Conservation (phyloP, 2,113 vertebrate species). For the Leptocoma aspasia region DNA sequence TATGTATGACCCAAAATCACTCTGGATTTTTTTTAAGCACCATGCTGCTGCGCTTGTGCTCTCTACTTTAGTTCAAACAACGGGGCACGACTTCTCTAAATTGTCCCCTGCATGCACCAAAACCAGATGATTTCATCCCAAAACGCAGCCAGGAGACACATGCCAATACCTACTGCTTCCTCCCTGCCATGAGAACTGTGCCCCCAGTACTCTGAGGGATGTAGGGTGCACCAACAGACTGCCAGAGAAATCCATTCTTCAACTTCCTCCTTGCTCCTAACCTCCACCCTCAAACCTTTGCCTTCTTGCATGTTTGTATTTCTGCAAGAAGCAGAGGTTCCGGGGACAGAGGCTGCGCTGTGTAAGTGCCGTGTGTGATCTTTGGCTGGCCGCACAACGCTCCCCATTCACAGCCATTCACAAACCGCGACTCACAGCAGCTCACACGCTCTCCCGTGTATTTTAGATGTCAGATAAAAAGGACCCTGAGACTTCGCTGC, state of each 20-base stretch:
- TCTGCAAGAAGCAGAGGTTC: background rate
- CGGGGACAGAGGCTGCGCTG: conserved; percentile 14
- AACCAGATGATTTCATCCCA: background rate
- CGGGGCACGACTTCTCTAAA: background rate
- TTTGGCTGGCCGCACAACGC: conserved; percentile 4
- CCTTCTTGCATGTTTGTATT: background rate
- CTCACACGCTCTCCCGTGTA: background rate
- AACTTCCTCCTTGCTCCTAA: background rate
- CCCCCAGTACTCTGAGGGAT: background rate
- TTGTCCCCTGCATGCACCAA: background rate
- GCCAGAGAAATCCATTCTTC: background rate
- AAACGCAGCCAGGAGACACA: background rate
- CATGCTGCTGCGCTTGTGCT: background rate
- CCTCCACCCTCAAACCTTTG: background rate
- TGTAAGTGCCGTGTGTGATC: background rate
- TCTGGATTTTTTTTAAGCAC: conserved; percentile 2
- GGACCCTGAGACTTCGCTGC: background rate
- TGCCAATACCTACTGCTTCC: background rate
- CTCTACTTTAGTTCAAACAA: background rate
- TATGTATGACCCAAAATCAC: conserved; percentile 47
- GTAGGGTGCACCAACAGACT: background rate
- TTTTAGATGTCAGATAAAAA: background rate
- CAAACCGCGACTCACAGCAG: background rate
- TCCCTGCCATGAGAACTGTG: background rate
- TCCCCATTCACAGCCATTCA: conserved; percentile 30